phyloP scores from a whole-genome alignment of 2,113 vertebrate species.

The Chitala chitala region DNA sequence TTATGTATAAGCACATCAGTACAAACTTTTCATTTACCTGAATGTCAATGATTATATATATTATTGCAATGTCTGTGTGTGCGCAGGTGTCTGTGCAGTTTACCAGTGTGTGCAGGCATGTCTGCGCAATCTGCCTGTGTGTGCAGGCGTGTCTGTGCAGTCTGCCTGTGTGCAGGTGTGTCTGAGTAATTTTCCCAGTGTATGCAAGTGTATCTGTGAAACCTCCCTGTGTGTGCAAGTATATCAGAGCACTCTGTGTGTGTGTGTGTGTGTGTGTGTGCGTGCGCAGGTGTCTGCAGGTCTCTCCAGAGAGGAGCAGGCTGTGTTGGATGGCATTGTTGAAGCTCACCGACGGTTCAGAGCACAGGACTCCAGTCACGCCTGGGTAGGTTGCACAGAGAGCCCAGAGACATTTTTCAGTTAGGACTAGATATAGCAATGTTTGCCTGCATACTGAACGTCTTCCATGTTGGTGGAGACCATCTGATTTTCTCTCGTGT shows the following conservation, averaged over 20 bases:
- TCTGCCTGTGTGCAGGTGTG: not conserved
- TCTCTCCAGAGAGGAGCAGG: conserved; percentile 68
- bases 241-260: conserved; percentile 30
- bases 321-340: conserved; percentile 76
- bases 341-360: conserved; percentile 75
- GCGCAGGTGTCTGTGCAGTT: not conserved
- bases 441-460: not conserved
- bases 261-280: no score
- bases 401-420: not conserved
- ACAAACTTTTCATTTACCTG: no score
- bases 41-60: no score
- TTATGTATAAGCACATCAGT: no score
- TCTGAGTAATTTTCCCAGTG: not conserved
- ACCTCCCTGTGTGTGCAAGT: conserved; percentile 6
- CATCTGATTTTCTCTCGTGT: no score
- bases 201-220: conserved; percentile 40
- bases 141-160: conserved; percentile 44
- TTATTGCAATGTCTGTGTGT: not conserved
- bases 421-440: not conserved
- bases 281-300: conserved; percentile 57
- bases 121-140: no score
- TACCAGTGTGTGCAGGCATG: no score
- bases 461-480: not conserved
- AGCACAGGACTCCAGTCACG: conserved; percentile 63
- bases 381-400: conserved; percentile 58